Conservation (phyloP, 37 sponge, comb jelly and placozoan genomes). For the Aphrocallistes beatrix region DNA sequence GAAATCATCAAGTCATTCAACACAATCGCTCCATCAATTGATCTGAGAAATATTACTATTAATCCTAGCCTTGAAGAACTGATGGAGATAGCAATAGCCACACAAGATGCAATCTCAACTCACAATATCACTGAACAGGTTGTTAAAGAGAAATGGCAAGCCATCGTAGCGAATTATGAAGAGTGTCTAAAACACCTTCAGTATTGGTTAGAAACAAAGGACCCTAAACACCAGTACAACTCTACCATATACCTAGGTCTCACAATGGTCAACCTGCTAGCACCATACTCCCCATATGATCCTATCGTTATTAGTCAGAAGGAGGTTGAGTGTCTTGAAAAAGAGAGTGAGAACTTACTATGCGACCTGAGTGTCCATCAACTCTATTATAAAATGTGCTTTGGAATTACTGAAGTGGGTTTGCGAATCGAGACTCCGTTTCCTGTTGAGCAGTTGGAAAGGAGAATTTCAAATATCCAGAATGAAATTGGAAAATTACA, state of each 20-base stretch:
- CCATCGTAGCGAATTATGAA: neutral
- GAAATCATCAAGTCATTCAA: neutral
- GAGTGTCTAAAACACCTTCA: neutral
- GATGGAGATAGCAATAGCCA: neutral
- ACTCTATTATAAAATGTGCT: neutral
- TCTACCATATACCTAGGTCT: constrained; percentile 25
- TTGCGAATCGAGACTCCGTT: neutral
- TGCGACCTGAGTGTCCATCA: neutral
- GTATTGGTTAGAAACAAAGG: neutral
- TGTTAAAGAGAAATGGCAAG: neutral
- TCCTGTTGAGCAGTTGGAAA: neutral
- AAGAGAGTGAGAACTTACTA: neutral
- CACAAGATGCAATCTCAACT: neutral
- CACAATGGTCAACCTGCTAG: constrained; percentile 1
- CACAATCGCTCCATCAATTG: neutral
- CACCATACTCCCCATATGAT: constrained; percentile 28
- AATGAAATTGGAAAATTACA: neutral
- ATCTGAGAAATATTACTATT: neutral
- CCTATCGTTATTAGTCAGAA: constrained; percentile 24
- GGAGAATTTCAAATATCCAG: neutral
- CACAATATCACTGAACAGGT: neutral
- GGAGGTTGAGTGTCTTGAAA: constrained; percentile 21
- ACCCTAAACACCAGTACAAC: neutral
- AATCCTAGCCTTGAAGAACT: neutral
- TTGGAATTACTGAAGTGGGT: neutral